A percentile compares a stretch with the other conserved stretches of the same genome.
Conservation (phyloP, 2,113 vertebrate species). For the Cottus gobio region DNA sequence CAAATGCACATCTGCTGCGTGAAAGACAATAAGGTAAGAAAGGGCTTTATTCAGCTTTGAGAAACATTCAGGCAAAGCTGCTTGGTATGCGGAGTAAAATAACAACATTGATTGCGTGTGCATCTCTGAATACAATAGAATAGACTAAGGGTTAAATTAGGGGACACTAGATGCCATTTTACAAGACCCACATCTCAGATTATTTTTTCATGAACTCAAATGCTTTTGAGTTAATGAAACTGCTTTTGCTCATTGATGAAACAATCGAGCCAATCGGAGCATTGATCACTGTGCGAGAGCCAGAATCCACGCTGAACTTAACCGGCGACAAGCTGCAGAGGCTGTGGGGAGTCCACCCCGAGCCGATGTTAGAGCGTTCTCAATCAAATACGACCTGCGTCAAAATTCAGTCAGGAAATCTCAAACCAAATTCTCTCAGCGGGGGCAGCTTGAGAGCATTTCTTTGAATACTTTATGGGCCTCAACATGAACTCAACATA, state of each 20-base stretch:
- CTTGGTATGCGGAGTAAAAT: neutral
- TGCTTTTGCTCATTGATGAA: neutral
- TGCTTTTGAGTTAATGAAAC: no score
- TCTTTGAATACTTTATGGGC: neutral
- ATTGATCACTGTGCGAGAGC: neutral
- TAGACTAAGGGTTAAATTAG: neutral
- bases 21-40: neutral
- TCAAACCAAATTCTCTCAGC: neutral
- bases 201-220: neutral
- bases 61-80: neutral
- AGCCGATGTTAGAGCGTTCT: neutral
- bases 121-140: neutral
- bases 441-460: neutral
- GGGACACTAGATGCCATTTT: neutral
- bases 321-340: neutral
- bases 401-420: neutral
- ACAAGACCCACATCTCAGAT: neutral
- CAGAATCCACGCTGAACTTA: neutral
- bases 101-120: neutral
- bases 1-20: neutral
- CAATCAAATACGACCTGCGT: neutral
- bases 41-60: neutral
- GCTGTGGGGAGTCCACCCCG: neutral
- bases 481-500: neutral
- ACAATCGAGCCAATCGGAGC: neutral